Conservation (phyloP, 2,797 vertebrate species). For the Paratrypauchen microcephalus region DNA sequence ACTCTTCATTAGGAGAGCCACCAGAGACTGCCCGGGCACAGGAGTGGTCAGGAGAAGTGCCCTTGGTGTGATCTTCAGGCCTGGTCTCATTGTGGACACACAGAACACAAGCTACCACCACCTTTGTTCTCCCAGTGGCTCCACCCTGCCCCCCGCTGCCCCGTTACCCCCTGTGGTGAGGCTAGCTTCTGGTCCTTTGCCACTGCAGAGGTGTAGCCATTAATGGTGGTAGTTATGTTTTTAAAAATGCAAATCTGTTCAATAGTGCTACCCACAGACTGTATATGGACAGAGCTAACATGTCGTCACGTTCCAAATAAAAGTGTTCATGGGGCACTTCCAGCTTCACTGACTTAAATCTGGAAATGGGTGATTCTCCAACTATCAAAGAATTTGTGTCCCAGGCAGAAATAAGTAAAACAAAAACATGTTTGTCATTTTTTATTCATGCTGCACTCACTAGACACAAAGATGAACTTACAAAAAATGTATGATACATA, state of each 20-base stretch:
- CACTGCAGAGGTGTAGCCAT: background rate
- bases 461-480: no score
- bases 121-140: conserved; percentile 46
- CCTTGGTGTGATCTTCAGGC: conserved; percentile 75
- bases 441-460: no score
- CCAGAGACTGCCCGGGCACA: conserved; percentile 37
- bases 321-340: no score
- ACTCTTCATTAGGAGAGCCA: conserved; percentile 12
- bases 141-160: conserved; percentile 50
- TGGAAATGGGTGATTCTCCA: no score
- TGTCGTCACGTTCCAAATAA: no score
- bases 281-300: background rate
- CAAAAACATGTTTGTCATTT: no score
- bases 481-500: no score
- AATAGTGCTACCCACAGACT: background rate
- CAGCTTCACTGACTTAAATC: no score
- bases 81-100: conserved; percentile 56
- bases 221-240: background rate
- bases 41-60: conserved; percentile 49
- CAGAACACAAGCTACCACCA: conserved; percentile 19
- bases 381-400: no score
- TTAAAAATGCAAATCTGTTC: background rate
- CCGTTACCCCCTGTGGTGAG: conserved; percentile 37
- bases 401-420: no score
- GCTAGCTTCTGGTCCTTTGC: conserved; percentile 4